These are phyloP conservation scores for Agrochola circellaris DNA, from an alignment of 2,888 invertebrate genomes.

Conservation along the genomic window DNA sequence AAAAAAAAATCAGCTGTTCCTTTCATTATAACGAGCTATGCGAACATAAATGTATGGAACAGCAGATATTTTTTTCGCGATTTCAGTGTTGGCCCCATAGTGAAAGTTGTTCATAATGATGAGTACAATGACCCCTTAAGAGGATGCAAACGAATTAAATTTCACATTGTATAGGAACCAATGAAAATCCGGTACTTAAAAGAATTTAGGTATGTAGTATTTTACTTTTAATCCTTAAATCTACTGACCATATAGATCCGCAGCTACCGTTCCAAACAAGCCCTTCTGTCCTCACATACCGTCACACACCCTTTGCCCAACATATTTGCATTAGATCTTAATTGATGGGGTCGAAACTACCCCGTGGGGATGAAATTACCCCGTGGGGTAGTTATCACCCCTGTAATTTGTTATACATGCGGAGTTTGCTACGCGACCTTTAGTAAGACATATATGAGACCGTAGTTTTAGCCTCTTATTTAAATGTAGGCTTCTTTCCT, in stretches of 20 bases:
- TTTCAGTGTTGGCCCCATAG: too few species aligned
- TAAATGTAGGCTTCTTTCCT: too few species aligned
- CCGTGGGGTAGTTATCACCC: conserved; percentile 53
- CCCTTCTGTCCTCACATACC: conserved; percentile 38
- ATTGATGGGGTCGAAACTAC: conserved; percentile 59
- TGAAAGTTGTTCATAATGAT: too few species aligned
- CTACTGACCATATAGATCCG: background rate
- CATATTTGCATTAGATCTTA: conserved; percentile 67
- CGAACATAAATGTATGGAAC: too few species aligned
- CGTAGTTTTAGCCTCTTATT: background rate
- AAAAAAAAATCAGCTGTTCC: too few species aligned
- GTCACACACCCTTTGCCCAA: conserved; percentile 30
- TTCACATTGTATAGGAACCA: too few species aligned
- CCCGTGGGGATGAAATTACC: conserved; percentile 48
- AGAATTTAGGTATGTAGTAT: too few species aligned
- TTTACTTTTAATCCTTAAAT: background rate
- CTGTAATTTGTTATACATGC: conserved; percentile 48
- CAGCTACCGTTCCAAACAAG: conserved; percentile 4
- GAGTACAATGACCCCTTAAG: too few species aligned
- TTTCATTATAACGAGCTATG: too few species aligned
- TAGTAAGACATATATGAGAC: background rate
- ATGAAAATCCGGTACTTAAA: too few species aligned
- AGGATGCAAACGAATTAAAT: too few species aligned
- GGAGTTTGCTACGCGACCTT: background rate
- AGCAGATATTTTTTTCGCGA: too few species aligned